A percentile compares a stretch with the other conserved stretches of the same genome.
Conservation (phyloP, 2,113 vertebrate genomes). For the Pitta sordida region DNA sequence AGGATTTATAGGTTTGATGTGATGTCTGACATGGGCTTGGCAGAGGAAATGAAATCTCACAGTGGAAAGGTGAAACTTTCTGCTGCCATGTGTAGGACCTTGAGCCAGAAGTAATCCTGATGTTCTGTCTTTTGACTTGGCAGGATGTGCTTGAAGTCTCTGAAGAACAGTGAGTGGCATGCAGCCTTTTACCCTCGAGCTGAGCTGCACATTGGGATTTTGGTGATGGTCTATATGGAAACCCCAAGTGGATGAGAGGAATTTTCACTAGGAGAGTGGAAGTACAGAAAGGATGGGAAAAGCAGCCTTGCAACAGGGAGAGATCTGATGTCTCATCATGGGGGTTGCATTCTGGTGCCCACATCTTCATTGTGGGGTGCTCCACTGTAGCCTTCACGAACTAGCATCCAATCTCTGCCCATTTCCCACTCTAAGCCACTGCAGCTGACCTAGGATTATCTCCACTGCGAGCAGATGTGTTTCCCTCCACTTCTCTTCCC, state of each 20-base stretch:
- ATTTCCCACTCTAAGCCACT: background rate
- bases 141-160: background rate
- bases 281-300: background rate
- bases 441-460: background rate
- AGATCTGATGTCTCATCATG: background rate
- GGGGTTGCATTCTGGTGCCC: rapidly evolving
- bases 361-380: background rate
- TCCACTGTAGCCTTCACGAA: background rate
- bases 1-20: background rate
- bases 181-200: background rate
- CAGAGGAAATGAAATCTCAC: background rate
- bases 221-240: background rate
- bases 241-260: background rate
- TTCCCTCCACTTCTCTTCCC: background rate
- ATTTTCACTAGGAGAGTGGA: background rate
- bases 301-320: background rate
- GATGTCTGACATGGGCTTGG: background rate
- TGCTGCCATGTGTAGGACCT: background rate
- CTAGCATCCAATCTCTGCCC: background rate
- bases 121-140: background rate
- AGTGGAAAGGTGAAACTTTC: background rate
- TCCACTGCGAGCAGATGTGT: background rate
- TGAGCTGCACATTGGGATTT: background rate
- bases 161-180: background rate
- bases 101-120: background rate